Conservation (phyloP, 1,140 invertebrate genomes). For the Brevipalpus yothersi region DNA sequence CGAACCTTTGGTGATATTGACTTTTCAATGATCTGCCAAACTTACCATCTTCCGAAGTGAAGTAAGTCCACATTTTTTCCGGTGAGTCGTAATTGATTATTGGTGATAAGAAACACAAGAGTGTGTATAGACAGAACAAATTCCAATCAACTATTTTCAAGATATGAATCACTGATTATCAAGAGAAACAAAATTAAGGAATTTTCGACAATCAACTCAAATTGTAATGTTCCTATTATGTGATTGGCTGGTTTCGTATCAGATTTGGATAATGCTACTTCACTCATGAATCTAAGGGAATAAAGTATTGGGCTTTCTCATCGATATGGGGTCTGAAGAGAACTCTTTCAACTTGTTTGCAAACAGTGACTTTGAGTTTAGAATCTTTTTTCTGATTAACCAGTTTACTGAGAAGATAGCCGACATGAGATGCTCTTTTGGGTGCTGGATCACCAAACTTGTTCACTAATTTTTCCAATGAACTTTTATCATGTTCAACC, state of each 20-base stretch:
- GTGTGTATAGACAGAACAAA: too few relatives aligned
- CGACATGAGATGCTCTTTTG: constrained; percentile 59
- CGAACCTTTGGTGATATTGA: too few relatives aligned
- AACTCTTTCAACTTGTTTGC: constrained; percentile 64
- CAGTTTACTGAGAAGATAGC: constrained; percentile 59
- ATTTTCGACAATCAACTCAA: too few relatives aligned
- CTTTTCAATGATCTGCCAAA: too few relatives aligned
- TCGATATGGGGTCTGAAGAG: constrained; percentile 65
- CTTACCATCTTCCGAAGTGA: too few relatives aligned
- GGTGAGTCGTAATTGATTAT: too few relatives aligned
- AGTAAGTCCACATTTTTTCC: too few relatives aligned
- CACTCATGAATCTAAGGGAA: constrained; percentile 53
- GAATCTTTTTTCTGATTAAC: constrained; percentile 54
- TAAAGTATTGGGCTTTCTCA: constrained; percentile 71
- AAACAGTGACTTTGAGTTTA: constrained; percentile 57
- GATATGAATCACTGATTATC: too few relatives aligned
- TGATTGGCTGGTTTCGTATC: constrained; percentile 48
- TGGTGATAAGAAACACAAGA: too few relatives aligned
- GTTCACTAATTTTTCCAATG: constrained; percentile 61
- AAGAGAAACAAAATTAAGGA: too few relatives aligned
- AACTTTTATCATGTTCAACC: constrained; percentile 57
- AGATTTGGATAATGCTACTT: constrained; percentile 18
- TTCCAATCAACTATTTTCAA: too few relatives aligned
- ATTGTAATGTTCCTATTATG: constrained; percentile 67
- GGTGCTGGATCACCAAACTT: constrained; percentile 79